Conservation (phyloP, 2,797 vertebrate genomes). For the Neosilurus hyrtlii region DNA sequence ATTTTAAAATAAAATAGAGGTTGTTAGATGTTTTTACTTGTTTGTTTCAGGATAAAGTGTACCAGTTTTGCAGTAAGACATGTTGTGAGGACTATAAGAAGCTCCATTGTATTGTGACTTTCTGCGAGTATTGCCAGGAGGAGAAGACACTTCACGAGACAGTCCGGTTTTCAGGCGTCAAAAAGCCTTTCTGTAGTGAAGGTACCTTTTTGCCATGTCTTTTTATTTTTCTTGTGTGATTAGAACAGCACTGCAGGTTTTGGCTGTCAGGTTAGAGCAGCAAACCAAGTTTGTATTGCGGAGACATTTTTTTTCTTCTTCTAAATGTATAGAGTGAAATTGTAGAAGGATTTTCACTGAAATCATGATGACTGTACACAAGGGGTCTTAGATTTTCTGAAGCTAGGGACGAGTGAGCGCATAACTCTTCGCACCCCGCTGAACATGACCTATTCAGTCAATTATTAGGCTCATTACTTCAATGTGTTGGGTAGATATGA, state of each 20-base stretch:
- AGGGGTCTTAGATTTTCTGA: neutral
- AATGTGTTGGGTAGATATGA: neutral
- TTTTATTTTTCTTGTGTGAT: neutral
- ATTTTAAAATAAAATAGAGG: no score
- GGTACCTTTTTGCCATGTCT: constrained; percentile 67
- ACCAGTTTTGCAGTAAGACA: constrained; percentile 94
- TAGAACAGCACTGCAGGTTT: neutral
- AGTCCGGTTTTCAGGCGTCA: constrained; percentile 94
- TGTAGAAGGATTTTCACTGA: neutral
- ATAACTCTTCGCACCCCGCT: neutral
- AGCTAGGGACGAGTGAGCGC: neutral
- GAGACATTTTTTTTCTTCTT: neutral
- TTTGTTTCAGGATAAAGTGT: constrained; percentile 84
- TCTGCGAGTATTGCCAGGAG: constrained; percentile 97
- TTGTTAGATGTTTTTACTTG: neutral
- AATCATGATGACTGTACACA: neutral
- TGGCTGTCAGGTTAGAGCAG: neutral
- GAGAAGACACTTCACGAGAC: constrained; percentile 97
- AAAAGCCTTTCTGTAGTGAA: constrained; percentile 97
- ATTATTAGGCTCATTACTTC: neutral
- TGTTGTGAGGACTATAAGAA: constrained; percentile 99
- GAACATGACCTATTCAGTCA: neutral
- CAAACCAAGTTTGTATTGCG: neutral
- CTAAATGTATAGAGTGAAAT: neutral
- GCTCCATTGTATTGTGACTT: constrained; percentile 95